Evolutionary conservation across 2,797 vertebrate species (phyloP), one percentile per base, ranked within the genome.

Genomic region (Parotocinclus haroldoi): DNA sequence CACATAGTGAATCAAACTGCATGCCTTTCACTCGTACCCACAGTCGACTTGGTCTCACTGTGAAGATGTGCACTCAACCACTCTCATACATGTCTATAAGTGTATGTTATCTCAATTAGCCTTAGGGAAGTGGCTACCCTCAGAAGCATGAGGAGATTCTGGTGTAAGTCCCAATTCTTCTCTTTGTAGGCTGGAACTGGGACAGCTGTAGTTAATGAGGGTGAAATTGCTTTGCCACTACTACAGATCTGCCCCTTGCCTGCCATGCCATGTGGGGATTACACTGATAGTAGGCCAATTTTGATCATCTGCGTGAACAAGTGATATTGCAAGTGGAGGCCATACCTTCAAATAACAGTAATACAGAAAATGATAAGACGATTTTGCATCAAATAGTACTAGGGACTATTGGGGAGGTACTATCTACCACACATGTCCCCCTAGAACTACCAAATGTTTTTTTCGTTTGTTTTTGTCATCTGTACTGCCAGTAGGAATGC

Each of bases 141-240:
- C 36, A 37, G 14, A 61, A 58, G 13, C 39, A 11, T 70, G 52
- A 60, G 27, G 53, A 67, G 59, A 64, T 71, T 44, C 55, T 58
- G 8, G 54, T 17, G 14, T 57, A 60, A 78, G 16, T n/a, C 40
- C 40, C 18, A 12, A 44, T 60, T 63, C 9, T 39, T 44, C 17
- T 55, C 38, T 56, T 14, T 55, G 39, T 19, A 58, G 19, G 51
- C 42, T 3, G 14, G 50, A 60, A 59, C 40, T 40, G 44, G 58
- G 63, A 70, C 53, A 58, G 42, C 17, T 42, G 7, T 37, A 36
- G 49, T 61, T 65, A 73, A 73, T 73, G 64, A 65, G 53, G 63
- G 60, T 73, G 66, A 73, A 75, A 75, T 68, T 78, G 57, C 67
- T 60, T 13, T 58, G 44, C 38, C 27, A 37, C 53, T 60, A 57